Base-by-base conservation (phyloP, 2,797 vertebrate species). In the Sarcoramphus papa region DNA sequence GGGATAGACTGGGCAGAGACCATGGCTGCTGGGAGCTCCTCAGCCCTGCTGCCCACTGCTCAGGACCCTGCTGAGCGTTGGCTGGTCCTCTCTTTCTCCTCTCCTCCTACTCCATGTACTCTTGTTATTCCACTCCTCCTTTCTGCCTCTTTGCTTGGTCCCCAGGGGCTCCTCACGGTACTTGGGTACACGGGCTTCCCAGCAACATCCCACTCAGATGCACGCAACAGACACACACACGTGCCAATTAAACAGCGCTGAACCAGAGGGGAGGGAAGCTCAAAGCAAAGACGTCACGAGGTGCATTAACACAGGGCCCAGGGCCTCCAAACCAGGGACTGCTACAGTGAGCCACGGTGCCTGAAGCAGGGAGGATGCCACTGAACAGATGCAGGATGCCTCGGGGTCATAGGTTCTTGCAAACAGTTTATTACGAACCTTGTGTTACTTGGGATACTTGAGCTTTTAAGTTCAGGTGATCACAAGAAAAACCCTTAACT, bases 221-320 rank as follows among this genome's bases (percentile, higher is more conserved):
- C 53, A 65, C 2, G 5, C 14, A 60, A 35, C 31, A 75, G 30
- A 24, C 2, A 24, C 45, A 27, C 2, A 3, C 7, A 18, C 0
- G 0, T 17, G 25, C 28, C 28, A 31, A 2, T 28, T 28, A 40
- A 62, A 57, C 31, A 57, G 24, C 0, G 0, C 31, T 48, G 31
- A 45, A 72, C 30, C 33, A 47, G 43, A 59, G 8, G 17, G 15
- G 41, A 37, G 25, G 33, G 33, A 57, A 72, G 11, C 8, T 73
- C 35, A 54, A 63, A 59, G 65, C 45, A 64, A 74, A 65, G 31
- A 33, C 30, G 40, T n/a, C 3, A 1, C 7, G 9, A 77, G 13
- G 6, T 27, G 7, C 47, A 24, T 54, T 40, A 47, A 50, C 11
- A 4, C 4, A 24, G n/a, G 8, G 27, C 6, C 14, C 53, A 64